Evolutionary conservation across 2,797 vertebrate species (phyloP).

Genomic region (Falco berigora): DNA sequence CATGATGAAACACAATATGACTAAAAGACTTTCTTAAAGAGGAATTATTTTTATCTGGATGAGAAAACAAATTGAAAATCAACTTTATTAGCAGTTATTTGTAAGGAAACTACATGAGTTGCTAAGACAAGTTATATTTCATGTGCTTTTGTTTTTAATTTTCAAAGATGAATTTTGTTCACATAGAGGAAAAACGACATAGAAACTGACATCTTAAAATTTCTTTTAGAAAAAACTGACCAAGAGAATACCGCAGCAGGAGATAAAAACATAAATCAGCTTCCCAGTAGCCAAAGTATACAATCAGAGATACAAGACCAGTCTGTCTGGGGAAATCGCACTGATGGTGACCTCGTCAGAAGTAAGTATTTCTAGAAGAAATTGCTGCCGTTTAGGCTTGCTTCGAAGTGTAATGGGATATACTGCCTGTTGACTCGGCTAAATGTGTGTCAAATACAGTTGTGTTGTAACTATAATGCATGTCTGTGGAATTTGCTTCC

Average conservation of each 20-base stretch:
- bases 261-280: constrained; percentile 65
- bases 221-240: constrained; percentile 79
- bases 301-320: constrained; percentile 73
- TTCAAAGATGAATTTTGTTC: not conserved
- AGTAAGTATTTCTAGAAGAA: constrained; percentile 81
- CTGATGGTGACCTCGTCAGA: constrained; percentile 82
- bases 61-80: not conserved
- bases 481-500: constrained; percentile 17
- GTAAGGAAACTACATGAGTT: not conserved
- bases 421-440: constrained; percentile 31
- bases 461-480: not conserved
- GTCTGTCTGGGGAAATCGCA: constrained; percentile 71
- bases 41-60: not conserved
- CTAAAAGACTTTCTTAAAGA: not conserved
- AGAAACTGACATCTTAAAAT: not conserved
- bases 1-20: not conserved
- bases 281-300: constrained; percentile 67
- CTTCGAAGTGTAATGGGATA: not conserved
- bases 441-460: constrained; percentile 49
- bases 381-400: constrained; percentile 18
- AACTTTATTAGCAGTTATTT: not conserved
- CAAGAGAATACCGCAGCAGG: constrained; percentile 63
- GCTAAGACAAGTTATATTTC: not conserved
- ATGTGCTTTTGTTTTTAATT: not conserved
- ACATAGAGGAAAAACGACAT: not conserved